Base-by-base conservation (phyloP, 1,140 invertebrate species). In the Drosophila neocordata region DNA sequence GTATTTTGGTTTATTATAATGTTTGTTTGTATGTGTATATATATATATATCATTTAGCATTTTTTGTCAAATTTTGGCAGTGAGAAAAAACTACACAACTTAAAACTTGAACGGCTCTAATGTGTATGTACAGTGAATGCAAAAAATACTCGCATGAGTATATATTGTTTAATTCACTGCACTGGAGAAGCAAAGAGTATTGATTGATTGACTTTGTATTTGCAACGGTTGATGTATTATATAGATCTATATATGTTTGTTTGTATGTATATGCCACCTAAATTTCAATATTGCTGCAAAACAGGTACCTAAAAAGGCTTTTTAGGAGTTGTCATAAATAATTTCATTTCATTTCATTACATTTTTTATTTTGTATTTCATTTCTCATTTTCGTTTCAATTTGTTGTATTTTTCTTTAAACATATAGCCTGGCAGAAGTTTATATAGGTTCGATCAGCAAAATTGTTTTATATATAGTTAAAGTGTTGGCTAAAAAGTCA, bases 271-370 rank as follows among this genome's bases (percentile, higher is more conserved):
- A 69, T 58, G 27, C 48, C 38, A 52, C 27, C 58, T 72, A 67
- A 56, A 27, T 22, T 27, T 75, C 69, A 51, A 48, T 38, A 73
- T 76, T 77, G 64, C 73, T 69, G 78, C 75, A 77, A 79, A 73
- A 84, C 81, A 90, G 81, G 79, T 89, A 89, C 82, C 88, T 75
- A 73, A 72, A 66, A 78, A 90, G 82, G 82, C 70, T 58, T 77
- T 53, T 77, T 48, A 63, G 69, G 76, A 71, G 55, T 59, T 48
- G 41, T 48, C 41, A 48, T 48, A 48, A 48, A 48, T 9, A 48
- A 44, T 44, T 18, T 20, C 41, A 18, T 31, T 31, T 31, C 24
- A 24, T 24, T 31, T 44, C 22, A 24, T 24, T 24, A 2, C 22
- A 44, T 48, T 56, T 31, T 56, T 24, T 22, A 15, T 53, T 31